Conservation (phyloP, 2,113 vertebrate genomes). For the Myotis lucifugus region DNA sequence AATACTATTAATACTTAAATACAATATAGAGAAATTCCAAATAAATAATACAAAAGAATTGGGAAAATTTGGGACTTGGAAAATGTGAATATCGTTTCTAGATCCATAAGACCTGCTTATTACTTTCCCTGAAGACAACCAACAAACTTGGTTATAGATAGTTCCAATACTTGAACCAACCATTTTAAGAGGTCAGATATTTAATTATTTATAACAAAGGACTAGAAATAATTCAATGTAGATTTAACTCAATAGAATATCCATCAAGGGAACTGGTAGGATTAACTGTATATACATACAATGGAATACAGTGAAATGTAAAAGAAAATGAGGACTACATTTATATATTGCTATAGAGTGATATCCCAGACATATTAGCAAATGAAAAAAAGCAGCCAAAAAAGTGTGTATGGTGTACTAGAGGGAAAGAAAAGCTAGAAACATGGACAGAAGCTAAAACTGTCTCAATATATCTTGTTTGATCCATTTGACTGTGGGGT, state of each 20-base stretch:
- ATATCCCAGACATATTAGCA: neutral
- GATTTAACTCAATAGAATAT: neutral
- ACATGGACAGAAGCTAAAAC: neutral
- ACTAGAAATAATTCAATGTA: neutral
- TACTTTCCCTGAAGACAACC: neutral
- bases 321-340: neutral
- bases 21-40: neutral
- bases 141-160: neutral
- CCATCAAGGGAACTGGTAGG: neutral
- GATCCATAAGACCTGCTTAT: neutral
- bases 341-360: neutral
- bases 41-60: neutral
- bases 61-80: neutral
- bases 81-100: neutral
- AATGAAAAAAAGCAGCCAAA: neutral
- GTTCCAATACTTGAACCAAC: neutral
- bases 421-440: neutral
- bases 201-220: constrained; percentile 2
- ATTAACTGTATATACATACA: neutral
- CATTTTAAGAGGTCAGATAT: neutral
- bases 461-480: constrained; percentile 15
- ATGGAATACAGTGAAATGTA: neutral
- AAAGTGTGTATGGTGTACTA: neutral
- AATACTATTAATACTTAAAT: constrained; percentile 12
- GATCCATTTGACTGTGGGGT: neutral